Evolutionary conservation across 2,888 invertebrate genomes (phyloP).

Genomic region (Euclidia mi): DNA sequence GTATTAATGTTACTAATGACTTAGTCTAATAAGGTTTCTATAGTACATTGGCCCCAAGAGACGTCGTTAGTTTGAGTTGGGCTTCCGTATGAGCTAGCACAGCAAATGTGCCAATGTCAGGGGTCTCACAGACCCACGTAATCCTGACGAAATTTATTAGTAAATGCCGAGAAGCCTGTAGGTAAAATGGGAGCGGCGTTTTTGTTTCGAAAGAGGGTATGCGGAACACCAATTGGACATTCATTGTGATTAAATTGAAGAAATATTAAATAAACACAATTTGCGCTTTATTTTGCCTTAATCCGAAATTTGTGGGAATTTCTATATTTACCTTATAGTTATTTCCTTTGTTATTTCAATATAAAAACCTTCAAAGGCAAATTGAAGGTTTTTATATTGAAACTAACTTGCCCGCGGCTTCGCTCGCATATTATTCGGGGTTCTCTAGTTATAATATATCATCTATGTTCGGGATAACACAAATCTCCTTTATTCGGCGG

Average conservation of each 20-base stretch:
- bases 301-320: no score
- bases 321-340: no score
- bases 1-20: constrained; percentile 7
- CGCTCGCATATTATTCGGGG: no score
- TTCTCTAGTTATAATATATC: no score
- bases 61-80: constrained; percentile 7
- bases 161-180: constrained; percentile 41
- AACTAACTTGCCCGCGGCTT: no score
- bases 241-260: constrained; percentile 15
- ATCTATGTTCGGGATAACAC: no score
- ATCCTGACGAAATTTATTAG: constrained; percentile 66
- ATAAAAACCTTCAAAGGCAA: no score
- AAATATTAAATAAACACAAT: constrained; percentile 3
- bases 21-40: constrained; percentile 4
- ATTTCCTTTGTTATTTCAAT: no score
- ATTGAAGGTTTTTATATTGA: no score
- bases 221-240: constrained; percentile 12
- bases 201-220: constrained; percentile 11
- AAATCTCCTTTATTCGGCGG: no score
- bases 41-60: neutral
- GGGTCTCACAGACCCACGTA: constrained; percentile 52
- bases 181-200: constrained; percentile 18
- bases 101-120: constrained; percentile 48
- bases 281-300: neutral
- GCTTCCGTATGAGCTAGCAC: constrained; percentile 15